Conservation (phyloP, 2,888 invertebrate genomes). For the Erebia epiphron region DNA sequence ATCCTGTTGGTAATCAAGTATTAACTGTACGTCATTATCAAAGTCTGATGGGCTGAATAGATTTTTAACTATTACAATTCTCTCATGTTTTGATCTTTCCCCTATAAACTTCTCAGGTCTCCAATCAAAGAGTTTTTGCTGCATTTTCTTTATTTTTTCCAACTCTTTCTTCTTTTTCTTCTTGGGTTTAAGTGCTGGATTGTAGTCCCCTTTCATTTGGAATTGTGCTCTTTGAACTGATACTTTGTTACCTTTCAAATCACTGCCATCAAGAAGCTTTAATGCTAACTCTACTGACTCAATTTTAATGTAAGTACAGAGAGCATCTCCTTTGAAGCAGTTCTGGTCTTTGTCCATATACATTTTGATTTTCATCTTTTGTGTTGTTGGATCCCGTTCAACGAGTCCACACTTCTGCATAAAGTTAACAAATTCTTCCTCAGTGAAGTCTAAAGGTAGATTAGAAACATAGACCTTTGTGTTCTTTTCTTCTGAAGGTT, state of each 20-base stretch:
- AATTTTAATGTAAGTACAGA: constrained; percentile 97
- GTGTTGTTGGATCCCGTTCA: constrained; percentile 91
- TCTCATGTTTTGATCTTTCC: constrained; percentile 93
- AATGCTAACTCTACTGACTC: constrained; percentile 97
- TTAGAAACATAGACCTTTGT: constrained; percentile 98
- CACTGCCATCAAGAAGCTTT: constrained; percentile 94
- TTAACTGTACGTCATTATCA: constrained; percentile 93
- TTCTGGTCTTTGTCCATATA: constrained; percentile 92
- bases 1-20: constrained; percentile 96
- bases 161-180: constrained; percentile 94
- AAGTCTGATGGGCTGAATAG: constrained; percentile 95
- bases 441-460: constrained; percentile 93
- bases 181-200: constrained; percentile 96
- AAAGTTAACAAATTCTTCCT: constrained; percentile 94
- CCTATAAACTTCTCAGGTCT: constrained; percentile 95
- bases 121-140: constrained; percentile 98
- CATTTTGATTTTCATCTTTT: constrained; percentile 94
- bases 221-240: constrained; percentile 97
- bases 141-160: constrained; percentile 94
- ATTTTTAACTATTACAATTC: constrained; percentile 96
- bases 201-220: constrained; percentile 95
- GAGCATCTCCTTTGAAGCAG: constrained; percentile 96
- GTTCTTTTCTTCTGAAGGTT: constrained; percentile 91
- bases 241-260: constrained; percentile 90
- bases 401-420: constrained; percentile 99